Conservation (phyloP, 2,797 vertebrate species). For the Sarcoramphus papa region DNA sequence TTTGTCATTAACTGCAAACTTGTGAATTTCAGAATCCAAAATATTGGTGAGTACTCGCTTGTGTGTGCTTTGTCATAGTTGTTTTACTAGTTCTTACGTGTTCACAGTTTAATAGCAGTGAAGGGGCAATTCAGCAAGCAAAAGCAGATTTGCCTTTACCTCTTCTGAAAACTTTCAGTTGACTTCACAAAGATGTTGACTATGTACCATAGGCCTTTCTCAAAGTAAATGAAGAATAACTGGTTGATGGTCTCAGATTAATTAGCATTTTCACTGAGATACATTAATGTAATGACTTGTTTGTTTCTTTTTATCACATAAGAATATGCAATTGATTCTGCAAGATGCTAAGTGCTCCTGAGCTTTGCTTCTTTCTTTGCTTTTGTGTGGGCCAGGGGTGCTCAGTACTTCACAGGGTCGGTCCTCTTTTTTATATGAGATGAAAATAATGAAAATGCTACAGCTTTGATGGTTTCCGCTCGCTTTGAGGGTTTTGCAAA, state of each 20-base stretch:
- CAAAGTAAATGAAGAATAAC: conserved; percentile 4
- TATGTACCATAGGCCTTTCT: not conserved
- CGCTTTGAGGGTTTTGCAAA: conserved; percentile 23
- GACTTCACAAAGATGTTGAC: not conserved
- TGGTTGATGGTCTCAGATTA: conserved; percentile 39
- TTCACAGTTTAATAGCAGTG: conserved; percentile 56
- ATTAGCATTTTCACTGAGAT: conserved; percentile 48
- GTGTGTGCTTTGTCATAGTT: conserved; percentile 12
- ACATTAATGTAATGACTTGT: conserved; percentile 35
- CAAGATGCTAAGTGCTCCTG: not conserved
- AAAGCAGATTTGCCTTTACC: conserved; percentile 14
- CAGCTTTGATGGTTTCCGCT: not conserved
- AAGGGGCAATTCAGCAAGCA: conserved; percentile 44
- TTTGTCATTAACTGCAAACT: conserved; percentile 35
- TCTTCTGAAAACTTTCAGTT: conserved; percentile 42
- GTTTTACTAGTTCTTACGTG: conserved; percentile 51
- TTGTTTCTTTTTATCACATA: conserved; percentile 45
- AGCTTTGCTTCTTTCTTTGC: not conserved
- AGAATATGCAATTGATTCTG: conserved; percentile 39
- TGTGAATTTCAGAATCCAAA: conserved; percentile 53
- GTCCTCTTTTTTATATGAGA: not conserved
- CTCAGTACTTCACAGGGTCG: not conserved
- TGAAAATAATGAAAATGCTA: conserved; percentile 57
- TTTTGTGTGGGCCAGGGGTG: not conserved
- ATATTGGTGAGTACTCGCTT: conserved; percentile 61